Evolutionary conservation across 2,888 invertebrate species (phyloP).

Genomic region (Nomada flava): DNA sequence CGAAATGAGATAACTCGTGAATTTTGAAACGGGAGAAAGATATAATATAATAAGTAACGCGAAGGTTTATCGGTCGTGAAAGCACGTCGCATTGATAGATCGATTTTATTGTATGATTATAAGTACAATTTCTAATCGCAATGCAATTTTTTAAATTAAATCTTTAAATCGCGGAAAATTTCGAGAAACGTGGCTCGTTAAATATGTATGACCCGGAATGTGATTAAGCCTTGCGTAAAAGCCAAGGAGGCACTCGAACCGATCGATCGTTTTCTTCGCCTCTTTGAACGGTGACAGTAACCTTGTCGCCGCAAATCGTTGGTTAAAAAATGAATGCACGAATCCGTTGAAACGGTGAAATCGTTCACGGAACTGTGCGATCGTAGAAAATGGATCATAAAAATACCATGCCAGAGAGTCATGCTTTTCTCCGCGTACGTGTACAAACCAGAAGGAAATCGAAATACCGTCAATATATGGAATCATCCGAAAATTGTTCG

Average conservation of each 20-base stretch:
- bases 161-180: background rate
- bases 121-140: background rate
- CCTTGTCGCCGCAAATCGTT: slow-evolving; percentile 25
- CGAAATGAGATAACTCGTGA: slow-evolving; percentile 4
- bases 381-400: slow-evolving; percentile 10
- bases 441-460: too few species aligned
- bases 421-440: background rate
- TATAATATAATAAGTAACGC: background rate
- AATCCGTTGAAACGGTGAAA: slow-evolving; percentile 16
- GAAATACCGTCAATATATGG: background rate
- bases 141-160: background rate
- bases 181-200: slow-evolving; percentile 2
- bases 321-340: background rate
- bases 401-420: background rate
- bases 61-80: background rate
- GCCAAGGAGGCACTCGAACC: background rate
- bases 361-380: slow-evolving; percentile 14
- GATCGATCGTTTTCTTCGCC: slow-evolving; percentile 13
- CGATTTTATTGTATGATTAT: background rate
- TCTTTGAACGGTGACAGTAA: background rate
- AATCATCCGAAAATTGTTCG: background rate
- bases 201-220: slow-evolving; percentile 14
- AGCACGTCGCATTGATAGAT: background rate
- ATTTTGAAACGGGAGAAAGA: background rate
- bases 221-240: background rate